phyloP scores from a whole-genome alignment of 1,140 invertebrate genomes.

The Choristoneura fumiferana region DNA sequence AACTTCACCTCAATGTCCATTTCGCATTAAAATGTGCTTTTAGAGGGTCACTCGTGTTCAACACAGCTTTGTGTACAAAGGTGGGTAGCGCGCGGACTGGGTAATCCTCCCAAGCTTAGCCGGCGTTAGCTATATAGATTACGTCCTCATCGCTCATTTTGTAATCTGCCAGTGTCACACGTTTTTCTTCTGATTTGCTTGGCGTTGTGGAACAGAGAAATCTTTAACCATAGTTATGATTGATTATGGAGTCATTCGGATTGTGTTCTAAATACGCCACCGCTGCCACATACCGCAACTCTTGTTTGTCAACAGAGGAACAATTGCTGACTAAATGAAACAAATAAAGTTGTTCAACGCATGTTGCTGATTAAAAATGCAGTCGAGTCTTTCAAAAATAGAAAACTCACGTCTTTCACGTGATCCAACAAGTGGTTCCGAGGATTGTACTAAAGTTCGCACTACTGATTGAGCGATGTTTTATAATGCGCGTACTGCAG shows the following conservation, averaged over 20 bases:
- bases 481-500: neutral
- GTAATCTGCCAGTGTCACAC: constrained; percentile 23
- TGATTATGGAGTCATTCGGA: too few relatives aligned
- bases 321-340: too few relatives aligned
- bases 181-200: constrained; percentile 15
- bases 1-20: constrained; percentile 16
- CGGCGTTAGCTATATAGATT: constrained; percentile 18
- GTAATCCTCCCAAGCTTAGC: neutral
- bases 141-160: constrained; percentile 24
- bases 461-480: constrained; percentile 3
- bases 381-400: neutral
- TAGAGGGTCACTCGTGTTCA: neutral
- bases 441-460: constrained; percentile 10
- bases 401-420: constrained; percentile 1
- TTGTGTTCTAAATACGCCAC: too few relatives aligned
- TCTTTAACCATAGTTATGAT: too few relatives aligned
- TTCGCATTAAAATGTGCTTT: constrained; percentile 2
- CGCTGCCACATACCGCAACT: too few relatives aligned
- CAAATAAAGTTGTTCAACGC: too few relatives aligned
- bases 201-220: too few relatives aligned
- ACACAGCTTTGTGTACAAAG: neutral
- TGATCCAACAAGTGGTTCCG: neutral
- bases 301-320: too few relatives aligned
- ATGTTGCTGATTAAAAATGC: too few relatives aligned
- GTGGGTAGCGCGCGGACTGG: neutral